Conservation (phyloP, 2,888 invertebrate species). For the Chaetogeoica ovagalla region DNA sequence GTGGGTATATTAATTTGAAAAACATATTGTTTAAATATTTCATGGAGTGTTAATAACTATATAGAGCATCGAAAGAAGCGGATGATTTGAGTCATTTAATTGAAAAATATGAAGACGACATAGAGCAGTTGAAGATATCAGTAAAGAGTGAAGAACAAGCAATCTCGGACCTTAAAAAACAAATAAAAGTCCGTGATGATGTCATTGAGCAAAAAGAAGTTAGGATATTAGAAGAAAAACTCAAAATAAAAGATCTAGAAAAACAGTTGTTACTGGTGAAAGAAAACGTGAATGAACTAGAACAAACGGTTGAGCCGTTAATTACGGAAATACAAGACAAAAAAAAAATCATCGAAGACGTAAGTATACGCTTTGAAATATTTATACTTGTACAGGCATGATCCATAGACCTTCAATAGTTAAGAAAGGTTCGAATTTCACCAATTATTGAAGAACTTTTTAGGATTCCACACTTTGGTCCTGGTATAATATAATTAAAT, state of each 20-base stretch:
- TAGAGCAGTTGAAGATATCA: constrained; percentile 44
- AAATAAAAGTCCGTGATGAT: constrained; percentile 27
- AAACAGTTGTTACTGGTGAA: constrained; percentile 42
- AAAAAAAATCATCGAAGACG: constrained; percentile 30
- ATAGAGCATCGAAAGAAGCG: constrained; percentile 39
- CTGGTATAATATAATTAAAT: too few species aligned
- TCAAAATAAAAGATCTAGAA: constrained; percentile 47
- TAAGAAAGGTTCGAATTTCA: too few species aligned
- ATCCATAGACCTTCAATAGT: too few species aligned
- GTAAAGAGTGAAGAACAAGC: constrained; percentile 37
- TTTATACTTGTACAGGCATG: too few species aligned
- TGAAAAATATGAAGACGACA: constrained; percentile 48
- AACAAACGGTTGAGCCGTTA: constrained; percentile 29
- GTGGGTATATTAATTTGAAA: background rate
- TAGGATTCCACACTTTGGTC: too few species aligned
- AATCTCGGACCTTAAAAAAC: constrained; percentile 22
- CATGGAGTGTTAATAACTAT: background rate
- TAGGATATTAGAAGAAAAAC: constrained; percentile 35
- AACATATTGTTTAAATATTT: background rate
- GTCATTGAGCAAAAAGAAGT: constrained; percentile 48
- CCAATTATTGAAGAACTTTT: too few species aligned
- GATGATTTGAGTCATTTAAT: constrained; percentile 28
- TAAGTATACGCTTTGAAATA: constrained; percentile 9
- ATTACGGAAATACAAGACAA: constrained; percentile 41
- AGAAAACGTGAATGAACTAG: constrained; percentile 35